Evolutionary conservation across 1,140 invertebrate species (phyloP).

Genomic region (Drosophila santomea): DNA sequence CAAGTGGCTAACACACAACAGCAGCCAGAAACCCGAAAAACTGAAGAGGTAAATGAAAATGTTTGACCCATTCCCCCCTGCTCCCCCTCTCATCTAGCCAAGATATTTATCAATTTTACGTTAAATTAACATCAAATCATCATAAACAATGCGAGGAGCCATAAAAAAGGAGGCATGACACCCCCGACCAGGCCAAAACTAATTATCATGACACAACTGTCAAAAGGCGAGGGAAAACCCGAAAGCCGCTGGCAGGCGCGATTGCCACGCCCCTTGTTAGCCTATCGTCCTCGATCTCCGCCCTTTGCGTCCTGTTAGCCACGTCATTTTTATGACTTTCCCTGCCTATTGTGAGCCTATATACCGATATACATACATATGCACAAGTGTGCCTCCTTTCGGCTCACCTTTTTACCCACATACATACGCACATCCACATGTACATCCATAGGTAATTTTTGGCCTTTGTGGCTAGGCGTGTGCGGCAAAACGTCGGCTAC

Average conservation of each 20-base stretch:
- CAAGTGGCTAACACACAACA: conserved; percentile 35
- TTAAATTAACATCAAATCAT: conserved; percentile 79
- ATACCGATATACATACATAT: neutral
- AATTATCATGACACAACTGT: conserved; percentile 83
- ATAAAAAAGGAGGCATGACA: conserved; percentile 73
- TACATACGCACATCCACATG: conserved; percentile 9
- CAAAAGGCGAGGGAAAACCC: conserved; percentile 44
- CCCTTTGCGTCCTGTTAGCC: conserved; percentile 38
- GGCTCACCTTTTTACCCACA: conserved; percentile 60
- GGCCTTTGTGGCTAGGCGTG: conserved; percentile 73
- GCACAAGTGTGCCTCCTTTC: conserved; percentile 11
- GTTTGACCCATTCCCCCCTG: conserved; percentile 39
- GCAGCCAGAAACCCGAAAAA: conserved; percentile 22
- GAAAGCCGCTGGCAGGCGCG: conserved; percentile 12
- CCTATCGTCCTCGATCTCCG: conserved; percentile 32
- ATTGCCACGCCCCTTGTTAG: conserved; percentile 59
- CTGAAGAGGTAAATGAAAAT: conserved; percentile 72
- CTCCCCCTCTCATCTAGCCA: neutral
- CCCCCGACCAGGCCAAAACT: conserved; percentile 50
- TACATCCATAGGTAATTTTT: conserved; percentile 32
- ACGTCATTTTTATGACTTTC: conserved; percentile 57
- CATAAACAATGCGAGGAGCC: conserved; percentile 71
- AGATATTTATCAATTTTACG: conserved; percentile 80
- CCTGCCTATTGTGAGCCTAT: conserved; percentile 30
- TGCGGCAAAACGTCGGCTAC: conserved; percentile 67